Evolutionary conservation across 1,140 invertebrate genomes (phyloP), one percentile per base, ranked within the genome.

Genomic region (Venturia canescens): DNA sequence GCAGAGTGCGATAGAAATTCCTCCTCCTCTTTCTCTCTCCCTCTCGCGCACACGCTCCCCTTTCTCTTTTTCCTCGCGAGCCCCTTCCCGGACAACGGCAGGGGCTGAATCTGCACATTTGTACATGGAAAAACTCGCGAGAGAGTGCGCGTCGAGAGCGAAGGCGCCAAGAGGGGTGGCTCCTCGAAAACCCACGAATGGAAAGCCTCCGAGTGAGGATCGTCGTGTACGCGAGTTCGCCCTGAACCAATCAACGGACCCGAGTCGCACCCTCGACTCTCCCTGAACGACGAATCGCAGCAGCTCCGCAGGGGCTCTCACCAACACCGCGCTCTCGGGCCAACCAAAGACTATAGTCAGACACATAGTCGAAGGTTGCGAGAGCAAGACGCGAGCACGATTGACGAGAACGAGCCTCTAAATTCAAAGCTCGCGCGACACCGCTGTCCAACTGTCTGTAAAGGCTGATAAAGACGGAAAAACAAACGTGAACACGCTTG

Each of bases 391-490:
- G 50, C 16, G 50, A 53, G 50, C 16, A 53, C 50, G 50, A 53
- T 53, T 53, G 50, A 53, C 50, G 50, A 53, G n/a, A 18, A 53
- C 50, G 50, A 53, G 50, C 16, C 50, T 53, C 50, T n/a, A 53
- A 53, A 53, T 21, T 53, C 18, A 53, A 53, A 53, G 50, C 50
- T 53, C n/a, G 50, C n/a, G 18, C n/a, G 50, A 53, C 50, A 53
- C 50, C n/a, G 11, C 18, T 53, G 50, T 53, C 50, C n/a, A 7
- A 21, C 50, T 53, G 50, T 21, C n/a, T 53, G 50, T 44, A 21
- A 18, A 53, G 85, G 81, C 86, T 86, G 88, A 88, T 88, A 89
- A 88, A 85, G 89, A 89, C 87, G 84, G 86, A 88, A 53, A 53
- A 53, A 53, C 50, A 53, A 53, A 21, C 50, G n/a, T 53, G 50